Conservation (phyloP, 1,140 invertebrate species). For the Heliconius hewitsoni region DNA sequence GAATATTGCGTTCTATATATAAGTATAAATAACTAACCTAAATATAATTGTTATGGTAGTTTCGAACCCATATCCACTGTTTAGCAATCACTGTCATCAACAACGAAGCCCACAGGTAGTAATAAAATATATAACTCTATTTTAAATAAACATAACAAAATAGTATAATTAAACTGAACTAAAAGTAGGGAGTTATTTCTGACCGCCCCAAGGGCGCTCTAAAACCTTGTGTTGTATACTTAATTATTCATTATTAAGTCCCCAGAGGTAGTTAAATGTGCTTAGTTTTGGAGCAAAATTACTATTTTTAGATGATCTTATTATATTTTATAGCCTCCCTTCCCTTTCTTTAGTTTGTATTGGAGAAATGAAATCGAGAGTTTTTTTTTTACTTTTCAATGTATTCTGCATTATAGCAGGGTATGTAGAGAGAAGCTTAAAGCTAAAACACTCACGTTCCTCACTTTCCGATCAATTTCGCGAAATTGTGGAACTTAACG, state of each 20-base stretch:
- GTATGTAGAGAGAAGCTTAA: not conserved
- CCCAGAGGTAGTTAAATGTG: not conserved
- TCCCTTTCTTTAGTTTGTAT: not conserved
- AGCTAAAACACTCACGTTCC: not conserved
- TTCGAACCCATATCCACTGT: not conserved
- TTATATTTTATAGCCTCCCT: not conserved
- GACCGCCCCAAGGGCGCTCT: conserved; percentile 14
- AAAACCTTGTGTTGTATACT: conserved; percentile 18
- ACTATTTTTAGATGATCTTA: not conserved
- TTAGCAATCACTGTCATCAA: not conserved
- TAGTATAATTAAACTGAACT: not conserved
- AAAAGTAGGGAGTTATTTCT: not conserved
- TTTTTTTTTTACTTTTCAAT: too few species aligned
- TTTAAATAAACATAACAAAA: not conserved
- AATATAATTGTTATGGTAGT: not conserved
- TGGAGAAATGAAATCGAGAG: not conserved
- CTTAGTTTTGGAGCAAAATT: not conserved
- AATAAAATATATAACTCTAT: not conserved
- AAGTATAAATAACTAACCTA: too few species aligned
- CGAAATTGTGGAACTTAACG: not conserved
- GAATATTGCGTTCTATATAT: not conserved
- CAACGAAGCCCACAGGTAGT: not conserved
- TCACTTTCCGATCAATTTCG: not conserved
- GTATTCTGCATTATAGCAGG: not conserved
- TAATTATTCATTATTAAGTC: conserved; percentile 15